Conservation (phyloP, 2,888 invertebrate species). For the Chrysodeixis includens region DNA sequence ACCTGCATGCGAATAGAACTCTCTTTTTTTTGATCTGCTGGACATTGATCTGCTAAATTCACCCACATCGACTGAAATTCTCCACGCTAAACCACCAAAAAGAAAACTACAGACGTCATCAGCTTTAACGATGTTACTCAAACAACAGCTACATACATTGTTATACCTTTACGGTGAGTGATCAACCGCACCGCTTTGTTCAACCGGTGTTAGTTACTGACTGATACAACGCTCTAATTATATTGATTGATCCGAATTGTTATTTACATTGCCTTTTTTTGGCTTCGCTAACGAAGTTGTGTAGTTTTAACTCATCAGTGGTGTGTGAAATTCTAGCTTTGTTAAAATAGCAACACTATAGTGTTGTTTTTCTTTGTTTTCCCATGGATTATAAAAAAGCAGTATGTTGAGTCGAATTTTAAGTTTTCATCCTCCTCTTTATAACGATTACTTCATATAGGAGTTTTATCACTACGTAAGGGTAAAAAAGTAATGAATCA, state of each 20-base stretch:
- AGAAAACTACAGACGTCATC: not conserved
- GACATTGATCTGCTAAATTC: too few species aligned
- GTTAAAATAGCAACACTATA: too few species aligned
- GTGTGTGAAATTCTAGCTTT: not conserved
- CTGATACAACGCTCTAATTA: constrained; percentile 54
- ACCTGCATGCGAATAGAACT: too few species aligned
- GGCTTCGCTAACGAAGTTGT: not conserved
- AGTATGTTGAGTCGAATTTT: too few species aligned
- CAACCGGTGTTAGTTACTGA: constrained; percentile 57
- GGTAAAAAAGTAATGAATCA: too few species aligned
- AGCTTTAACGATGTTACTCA: not conserved
- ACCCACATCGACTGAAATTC: not conserved
- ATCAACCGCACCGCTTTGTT: constrained; percentile 58
- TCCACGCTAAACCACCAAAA: not conserved
- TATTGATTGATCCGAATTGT: constrained; percentile 40
- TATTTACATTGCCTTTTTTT: constrained; percentile 14
- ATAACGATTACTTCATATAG: too few species aligned
- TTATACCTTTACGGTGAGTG: constrained; percentile 23
- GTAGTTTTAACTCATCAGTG: not conserved
- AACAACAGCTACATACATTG: not conserved
- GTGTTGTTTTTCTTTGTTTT: too few species aligned
- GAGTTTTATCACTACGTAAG: too few species aligned
- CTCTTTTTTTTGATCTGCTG: too few species aligned
- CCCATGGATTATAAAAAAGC: too few species aligned
- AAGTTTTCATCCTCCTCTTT: too few species aligned